Percentiles rank a stretch among this genome's conserved stretches.
Conservation (phyloP, 2,113 vertebrate genomes). For the Formicarius rufipectus region DNA sequence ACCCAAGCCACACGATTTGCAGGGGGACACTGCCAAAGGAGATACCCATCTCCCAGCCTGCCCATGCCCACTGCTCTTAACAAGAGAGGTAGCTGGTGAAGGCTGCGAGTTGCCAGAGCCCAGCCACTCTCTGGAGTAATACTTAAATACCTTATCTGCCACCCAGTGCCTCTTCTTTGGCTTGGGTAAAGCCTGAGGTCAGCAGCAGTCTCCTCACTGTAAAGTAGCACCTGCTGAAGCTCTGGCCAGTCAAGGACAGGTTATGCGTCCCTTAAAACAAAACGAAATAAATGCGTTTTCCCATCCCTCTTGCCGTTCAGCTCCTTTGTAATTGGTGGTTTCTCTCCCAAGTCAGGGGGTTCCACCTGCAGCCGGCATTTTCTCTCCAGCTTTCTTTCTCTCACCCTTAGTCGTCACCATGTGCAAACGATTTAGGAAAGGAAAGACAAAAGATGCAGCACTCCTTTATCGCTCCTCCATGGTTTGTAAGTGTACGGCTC, state of each 20-base stretch:
- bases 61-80: background rate
- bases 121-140: background rate
- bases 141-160: constrained; percentile 22
- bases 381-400: constrained; percentile 33
- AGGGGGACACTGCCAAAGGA: constrained; percentile 8
- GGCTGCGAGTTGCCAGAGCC: background rate
- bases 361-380: constrained; percentile 27
- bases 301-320: background rate
- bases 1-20: background rate
- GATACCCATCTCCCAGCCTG: background rate
- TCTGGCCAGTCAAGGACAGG: constrained; percentile 10
- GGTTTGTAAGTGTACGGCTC: constrained; percentile 14
- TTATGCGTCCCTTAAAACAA: constrained; percentile 1
- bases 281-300: background rate
- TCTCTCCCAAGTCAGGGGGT: background rate
- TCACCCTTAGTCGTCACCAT: background rate
- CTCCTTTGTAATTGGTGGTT: constrained; percentile 30
- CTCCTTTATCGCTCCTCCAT: constrained; percentile 8
- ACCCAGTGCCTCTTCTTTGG: background rate
- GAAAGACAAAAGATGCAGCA: constrained; percentile 40
- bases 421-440: background rate
- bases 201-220: constrained; percentile 29
- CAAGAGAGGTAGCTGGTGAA: background rate
- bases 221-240: constrained; percentile 60
- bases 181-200: background rate